Evolutionary conservation across 2,797 vertebrate species (phyloP).

Genomic region (Craterocephalus amniculus): DNA sequence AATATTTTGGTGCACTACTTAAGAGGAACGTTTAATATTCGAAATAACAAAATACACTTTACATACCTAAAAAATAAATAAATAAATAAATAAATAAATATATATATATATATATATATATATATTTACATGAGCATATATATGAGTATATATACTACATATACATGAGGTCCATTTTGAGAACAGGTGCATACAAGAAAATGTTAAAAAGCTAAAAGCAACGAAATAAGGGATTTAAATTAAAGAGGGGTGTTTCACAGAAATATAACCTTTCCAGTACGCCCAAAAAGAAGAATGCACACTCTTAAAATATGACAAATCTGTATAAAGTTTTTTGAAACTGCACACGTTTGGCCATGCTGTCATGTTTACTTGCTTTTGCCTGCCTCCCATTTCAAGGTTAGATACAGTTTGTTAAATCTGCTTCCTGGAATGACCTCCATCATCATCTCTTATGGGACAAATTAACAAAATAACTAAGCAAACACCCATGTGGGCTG

Average conservation of each 20-base stretch:
- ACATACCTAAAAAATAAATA: too few relatives aligned
- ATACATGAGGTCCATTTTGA: too few relatives aligned
- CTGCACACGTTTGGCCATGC: neutral
- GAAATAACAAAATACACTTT: too few relatives aligned
- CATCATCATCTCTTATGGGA: conserved; percentile 15
- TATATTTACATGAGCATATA: too few relatives aligned
- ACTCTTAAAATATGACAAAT: neutral
- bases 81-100: too few relatives aligned
- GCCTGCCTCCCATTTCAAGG: neutral
- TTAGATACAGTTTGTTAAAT: neutral
- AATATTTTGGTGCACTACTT: neutral
- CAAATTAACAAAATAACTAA: conserved; percentile 13
- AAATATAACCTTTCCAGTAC: too few relatives aligned
- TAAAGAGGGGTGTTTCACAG: too few relatives aligned
- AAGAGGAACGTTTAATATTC: neutral
- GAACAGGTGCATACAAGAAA: too few relatives aligned
- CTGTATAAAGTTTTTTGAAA: neutral
- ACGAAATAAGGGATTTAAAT: too few relatives aligned
- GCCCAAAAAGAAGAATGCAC: neutral
- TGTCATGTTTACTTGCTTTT: neutral
- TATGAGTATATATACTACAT: too few relatives aligned
- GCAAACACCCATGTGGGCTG: neutral
- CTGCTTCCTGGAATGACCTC: neutral
- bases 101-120: too few relatives aligned
- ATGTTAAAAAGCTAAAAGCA: too few relatives aligned